Evolutionary conservation across 2,888 invertebrate species (phyloP).

Genomic region (Yponomeuta plumbellus): DNA sequence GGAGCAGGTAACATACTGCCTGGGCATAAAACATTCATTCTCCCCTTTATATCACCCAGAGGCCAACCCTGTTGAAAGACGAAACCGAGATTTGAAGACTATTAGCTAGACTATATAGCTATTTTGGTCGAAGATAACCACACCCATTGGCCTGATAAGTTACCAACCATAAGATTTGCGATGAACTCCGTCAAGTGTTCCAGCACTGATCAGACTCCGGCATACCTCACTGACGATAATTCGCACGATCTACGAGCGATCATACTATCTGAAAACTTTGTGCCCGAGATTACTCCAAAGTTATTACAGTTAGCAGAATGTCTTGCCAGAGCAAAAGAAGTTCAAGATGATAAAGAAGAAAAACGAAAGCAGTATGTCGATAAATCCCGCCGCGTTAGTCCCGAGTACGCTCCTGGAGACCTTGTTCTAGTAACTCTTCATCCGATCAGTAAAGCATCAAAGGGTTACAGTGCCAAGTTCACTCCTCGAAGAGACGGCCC

Average conservation of each 20-base stretch:
- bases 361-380: neutral
- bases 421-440: neutral
- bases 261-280: neutral
- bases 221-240: neutral
- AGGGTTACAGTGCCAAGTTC: neutral
- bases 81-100: neutral
- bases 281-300: neutral
- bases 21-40: conserved; percentile 30
- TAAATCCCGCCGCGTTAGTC: neutral
- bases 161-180: neutral
- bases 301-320: neutral
- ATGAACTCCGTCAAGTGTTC: neutral
- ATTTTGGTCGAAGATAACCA: neutral
- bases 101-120: too few species aligned
- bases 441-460: neutral
- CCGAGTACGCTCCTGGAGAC: neutral
- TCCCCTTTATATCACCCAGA: conserved; percentile 25
- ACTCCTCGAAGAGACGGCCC: neutral
- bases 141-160: neutral
- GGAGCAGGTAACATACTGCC: conserved; percentile 30
- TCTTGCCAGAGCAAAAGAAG: neutral
- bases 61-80: neutral
- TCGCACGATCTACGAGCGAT: neutral
- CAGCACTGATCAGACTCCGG: neutral
- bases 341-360: neutral